Conservation (phyloP, 2,797 vertebrate species). For the Karalla daura region DNA sequence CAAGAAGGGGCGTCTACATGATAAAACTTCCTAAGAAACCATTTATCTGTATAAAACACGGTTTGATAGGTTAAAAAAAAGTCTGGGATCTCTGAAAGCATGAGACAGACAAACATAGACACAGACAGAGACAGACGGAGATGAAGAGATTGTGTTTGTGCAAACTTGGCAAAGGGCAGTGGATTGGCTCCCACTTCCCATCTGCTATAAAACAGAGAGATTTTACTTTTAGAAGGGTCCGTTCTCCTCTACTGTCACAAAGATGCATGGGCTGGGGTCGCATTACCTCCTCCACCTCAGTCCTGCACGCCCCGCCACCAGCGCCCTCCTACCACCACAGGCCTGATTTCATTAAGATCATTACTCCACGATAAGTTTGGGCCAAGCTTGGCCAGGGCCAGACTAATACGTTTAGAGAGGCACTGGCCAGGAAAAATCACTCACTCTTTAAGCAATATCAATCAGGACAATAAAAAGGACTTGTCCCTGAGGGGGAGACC, state of each 20-base stretch:
- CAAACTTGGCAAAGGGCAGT: conserved; percentile 48
- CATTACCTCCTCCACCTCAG: conserved; percentile 26
- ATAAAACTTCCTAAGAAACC: conserved; percentile 14
- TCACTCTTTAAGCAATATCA: conserved; percentile 63
- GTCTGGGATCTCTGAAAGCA: conserved; percentile 5
- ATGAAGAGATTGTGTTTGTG: conserved; percentile 24
- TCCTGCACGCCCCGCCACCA: not conserved
- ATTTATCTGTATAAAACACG: conserved; percentile 17
- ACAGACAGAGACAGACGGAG: not conserved
- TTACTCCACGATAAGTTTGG: conserved; percentile 62
- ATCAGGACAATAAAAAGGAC: conserved; percentile 62
- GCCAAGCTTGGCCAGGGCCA: conserved; percentile 43
- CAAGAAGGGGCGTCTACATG: too few species aligned
- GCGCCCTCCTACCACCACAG: conserved; percentile 7
- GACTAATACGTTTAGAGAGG: conserved; percentile 68
- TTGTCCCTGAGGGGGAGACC: conserved; percentile 11
- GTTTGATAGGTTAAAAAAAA: conserved; percentile 14
- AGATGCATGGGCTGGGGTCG: conserved; percentile 60
- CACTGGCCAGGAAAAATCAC: conserved; percentile 63
- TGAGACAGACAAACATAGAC: conserved; percentile 9
- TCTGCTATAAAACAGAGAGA: conserved; percentile 39
- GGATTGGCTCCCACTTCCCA: conserved; percentile 23
- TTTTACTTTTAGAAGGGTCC: conserved; percentile 54
- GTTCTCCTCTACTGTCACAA: conserved; percentile 60
- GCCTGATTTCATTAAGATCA: conserved; percentile 74